Conservation (phyloP, 1,140 invertebrate genomes). For the Vollenhovia emeryi region DNA sequence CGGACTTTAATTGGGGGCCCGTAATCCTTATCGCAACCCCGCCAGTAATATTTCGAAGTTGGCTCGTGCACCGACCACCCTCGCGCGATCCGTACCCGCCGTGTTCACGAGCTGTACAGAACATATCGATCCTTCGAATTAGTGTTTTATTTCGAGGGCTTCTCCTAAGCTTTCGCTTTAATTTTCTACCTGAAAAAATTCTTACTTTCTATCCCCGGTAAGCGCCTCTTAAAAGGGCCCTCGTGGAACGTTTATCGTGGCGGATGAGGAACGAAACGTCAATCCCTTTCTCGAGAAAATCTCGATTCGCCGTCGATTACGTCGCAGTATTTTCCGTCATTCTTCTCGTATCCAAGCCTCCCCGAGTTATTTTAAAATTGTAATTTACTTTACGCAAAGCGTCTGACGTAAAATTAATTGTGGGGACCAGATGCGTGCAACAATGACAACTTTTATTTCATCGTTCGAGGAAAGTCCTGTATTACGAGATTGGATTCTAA, state of each 20-base stretch:
- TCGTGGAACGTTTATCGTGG: slow-evolving; percentile 31
- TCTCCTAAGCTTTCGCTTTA: slow-evolving; percentile 78
- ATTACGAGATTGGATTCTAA: too few relatives aligned
- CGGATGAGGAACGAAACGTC: slow-evolving; percentile 1
- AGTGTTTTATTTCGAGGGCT: slow-evolving; percentile 79
- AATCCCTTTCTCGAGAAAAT: not conserved
- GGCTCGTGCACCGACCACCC: slow-evolving; percentile 29
- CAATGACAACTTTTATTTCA: not conserved
- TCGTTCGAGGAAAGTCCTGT: too few relatives aligned
- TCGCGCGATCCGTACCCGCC: slow-evolving; percentile 35
- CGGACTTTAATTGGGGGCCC: slow-evolving; percentile 64
- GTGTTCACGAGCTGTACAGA: slow-evolving; percentile 71
- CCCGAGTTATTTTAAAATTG: not conserved
- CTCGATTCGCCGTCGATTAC: not conserved
- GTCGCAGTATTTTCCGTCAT: not conserved
- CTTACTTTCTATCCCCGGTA: slow-evolving; percentile 51
- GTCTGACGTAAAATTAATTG: not conserved
- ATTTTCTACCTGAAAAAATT: slow-evolving; percentile 80
- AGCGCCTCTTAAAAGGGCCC: slow-evolving; percentile 40
- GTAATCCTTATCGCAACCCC: slow-evolving; percentile 71
- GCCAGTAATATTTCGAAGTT: slow-evolving; percentile 72
- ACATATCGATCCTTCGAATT: slow-evolving; percentile 79
- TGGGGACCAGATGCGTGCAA: not conserved
- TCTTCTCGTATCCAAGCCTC: not conserved
- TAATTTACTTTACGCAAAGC: too few relatives aligned